Percentiles rank a stretch among this genome's conserved stretches.
Conservation (phyloP, 2,113 vertebrate species). For the Cisticola juncidis region DNA sequence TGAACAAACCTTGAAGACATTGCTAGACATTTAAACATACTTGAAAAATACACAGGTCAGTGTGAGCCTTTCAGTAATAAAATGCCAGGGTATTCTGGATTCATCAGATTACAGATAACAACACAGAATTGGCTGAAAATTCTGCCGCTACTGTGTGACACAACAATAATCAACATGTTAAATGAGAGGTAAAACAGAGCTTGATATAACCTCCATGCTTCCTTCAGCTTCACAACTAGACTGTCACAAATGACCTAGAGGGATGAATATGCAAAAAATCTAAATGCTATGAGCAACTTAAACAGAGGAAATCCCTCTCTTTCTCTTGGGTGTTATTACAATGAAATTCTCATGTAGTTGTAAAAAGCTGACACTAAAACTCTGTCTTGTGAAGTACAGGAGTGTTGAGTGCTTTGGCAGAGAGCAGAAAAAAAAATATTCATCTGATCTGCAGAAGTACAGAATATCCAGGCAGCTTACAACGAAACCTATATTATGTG, state of each 20-base stretch:
- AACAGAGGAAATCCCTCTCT: background rate
- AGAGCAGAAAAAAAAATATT: background rate
- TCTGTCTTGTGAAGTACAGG: background rate
- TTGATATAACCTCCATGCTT: background rate
- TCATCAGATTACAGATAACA: background rate
- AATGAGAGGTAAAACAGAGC: background rate
- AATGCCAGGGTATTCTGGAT: background rate
- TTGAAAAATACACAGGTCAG: background rate
- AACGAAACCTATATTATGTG: background rate
- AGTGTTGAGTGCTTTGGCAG: background rate
- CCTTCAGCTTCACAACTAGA: background rate
- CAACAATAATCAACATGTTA: background rate
- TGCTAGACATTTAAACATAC: background rate
- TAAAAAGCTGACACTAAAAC: background rate
- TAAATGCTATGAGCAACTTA: background rate
- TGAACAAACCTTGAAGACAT: background rate
- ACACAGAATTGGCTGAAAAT: background rate
- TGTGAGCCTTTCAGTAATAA: background rate
- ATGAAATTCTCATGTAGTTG: background rate
- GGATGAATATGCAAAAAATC: background rate
- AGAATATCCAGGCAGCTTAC: background rate
- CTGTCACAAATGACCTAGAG: background rate
- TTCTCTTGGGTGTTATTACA: background rate
- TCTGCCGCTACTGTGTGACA: background rate
- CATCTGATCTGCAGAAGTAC: background rate